Evolutionary conservation across 2,797 vertebrate species (phyloP), one percentile per base, ranked within the genome.

Genomic region (Tauraco hartlaubi): DNA sequence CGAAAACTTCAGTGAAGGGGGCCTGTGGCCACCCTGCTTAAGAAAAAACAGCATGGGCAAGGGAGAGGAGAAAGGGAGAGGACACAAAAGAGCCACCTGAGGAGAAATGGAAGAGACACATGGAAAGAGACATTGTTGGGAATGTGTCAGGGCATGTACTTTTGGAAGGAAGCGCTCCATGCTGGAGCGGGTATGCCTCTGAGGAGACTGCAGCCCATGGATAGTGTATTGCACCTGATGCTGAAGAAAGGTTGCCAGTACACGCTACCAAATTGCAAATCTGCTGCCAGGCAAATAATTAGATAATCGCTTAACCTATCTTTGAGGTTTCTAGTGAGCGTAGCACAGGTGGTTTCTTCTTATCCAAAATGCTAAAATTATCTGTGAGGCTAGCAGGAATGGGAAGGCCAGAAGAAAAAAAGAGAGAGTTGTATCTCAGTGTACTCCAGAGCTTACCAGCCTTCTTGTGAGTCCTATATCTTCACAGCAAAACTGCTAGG

Each of bases 141-240:
- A 6, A 69, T 2, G 5, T 19, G 29, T 41, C 2, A 15, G 29
- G 33, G 9, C 17, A 26, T 0, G 2, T 19, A 4, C 18, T 73
- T 71, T 33, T 5, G 11, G n/a, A 41, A 66, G 55, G 33, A 54
- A 31, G 33, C 5, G 1, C 29, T 59, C 35, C 7, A 5, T 9
- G 15, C 31, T 43, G 43, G 39, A 74, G 43, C 31, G 62, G 43
- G 33, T 51, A 58, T 1, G 3, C 28, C 37, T 78, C 56, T 22
- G 44, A 68, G 41, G 21, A 87, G 56, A 20, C 26, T 35, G 16
- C 28, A 78, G 44, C 51, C 49, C 13, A 2, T 9, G n/a, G 62
- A 51, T 23, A 67, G 22, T 23, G 37, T 31, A 18, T 6, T 37
- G 9, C 31, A 6, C 16, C 62, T 55, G 67, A 28, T 12, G n/a